Base-by-base conservation (phyloP, 2,113 vertebrate genomes). In the Ancistrus triradiatus region DNA sequence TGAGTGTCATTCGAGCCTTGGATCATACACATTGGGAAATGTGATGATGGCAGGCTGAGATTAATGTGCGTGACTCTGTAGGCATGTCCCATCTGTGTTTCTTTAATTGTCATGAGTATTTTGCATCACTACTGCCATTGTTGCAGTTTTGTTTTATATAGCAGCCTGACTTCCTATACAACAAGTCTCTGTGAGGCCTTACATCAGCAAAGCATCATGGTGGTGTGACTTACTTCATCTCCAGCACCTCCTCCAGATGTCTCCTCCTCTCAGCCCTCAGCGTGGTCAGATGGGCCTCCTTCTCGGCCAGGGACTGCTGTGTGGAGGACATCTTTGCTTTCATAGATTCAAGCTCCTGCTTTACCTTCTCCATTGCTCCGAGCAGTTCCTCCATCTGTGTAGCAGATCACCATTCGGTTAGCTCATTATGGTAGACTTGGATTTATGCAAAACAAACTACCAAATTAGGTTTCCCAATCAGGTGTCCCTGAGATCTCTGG, bases 311-410 rank as follows among this genome's bases (percentile, higher is more conserved):
- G 49, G 95, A 98, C 77, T 98, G 95, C n/a, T 99, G 96, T 1
- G 94, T 99, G 50, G 93, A 99, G 10, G 94, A 90, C 76, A 99
- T 80, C 71, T 99, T 99, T 50, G 94, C 93, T 77, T 96, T 93
- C 94, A 98, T 98, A 6, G 94, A 97, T 74, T 99, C 96, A 62
- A 98, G 83, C 66, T 99, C 96, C 74, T 95, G 94, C 77, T 97
- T 98, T 64, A 98, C 95, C 73, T 99, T 99, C 85, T 99, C 96
- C 95, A 98, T 97, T 24, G 95, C 94, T 76, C 91, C 90, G 79
- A 98, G 87, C 68, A 98, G 77, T 77, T 99, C 96, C 78, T 98
- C 94, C 79, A 99, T 89, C 89, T 91, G 72, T 61, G 47, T 33
- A 78, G 37, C 44, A 50, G n/a, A 53, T 31, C 53, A 28, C 8